phyloP scores from a whole-genome alignment of 2,888 invertebrate genomes.

The Drosophila kanekoi region DNA sequence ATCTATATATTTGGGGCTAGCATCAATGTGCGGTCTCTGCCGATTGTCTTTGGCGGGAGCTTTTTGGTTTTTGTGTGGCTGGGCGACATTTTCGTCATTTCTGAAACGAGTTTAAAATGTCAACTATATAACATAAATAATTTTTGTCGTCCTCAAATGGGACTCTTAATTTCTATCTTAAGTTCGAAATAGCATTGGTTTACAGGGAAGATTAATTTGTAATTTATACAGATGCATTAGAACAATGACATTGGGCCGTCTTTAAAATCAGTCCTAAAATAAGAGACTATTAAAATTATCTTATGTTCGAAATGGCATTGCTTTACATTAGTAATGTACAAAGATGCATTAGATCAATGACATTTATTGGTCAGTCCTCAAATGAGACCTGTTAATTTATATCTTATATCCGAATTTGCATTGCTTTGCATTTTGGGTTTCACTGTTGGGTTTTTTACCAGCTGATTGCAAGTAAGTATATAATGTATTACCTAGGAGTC shows the following conservation, averaged over 20 bases:
- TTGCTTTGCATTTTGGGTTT: background rate
- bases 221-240: no score
- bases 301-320: no score
- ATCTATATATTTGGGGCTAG: constrained; percentile 25
- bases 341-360: no score
- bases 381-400: background rate
- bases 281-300: no score
- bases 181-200: no score
- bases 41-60: constrained; percentile 20
- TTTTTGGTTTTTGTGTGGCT: constrained; percentile 17
- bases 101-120: constrained; percentile 39
- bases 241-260: background rate
- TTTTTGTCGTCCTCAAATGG: background rate
- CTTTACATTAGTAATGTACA: no score
- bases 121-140: no score
- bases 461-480: constrained; percentile 5
- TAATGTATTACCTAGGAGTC: background rate
- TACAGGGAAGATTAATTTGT: no score
- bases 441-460: background rate
- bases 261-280: background rate
- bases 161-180: no score
- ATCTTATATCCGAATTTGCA: background rate
- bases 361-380: no score
- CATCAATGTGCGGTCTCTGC: constrained; percentile 33
- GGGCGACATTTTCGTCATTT: constrained; percentile 66